Conservation (phyloP, 2,797 vertebrate genomes). For the Urophycis tenuis region DNA sequence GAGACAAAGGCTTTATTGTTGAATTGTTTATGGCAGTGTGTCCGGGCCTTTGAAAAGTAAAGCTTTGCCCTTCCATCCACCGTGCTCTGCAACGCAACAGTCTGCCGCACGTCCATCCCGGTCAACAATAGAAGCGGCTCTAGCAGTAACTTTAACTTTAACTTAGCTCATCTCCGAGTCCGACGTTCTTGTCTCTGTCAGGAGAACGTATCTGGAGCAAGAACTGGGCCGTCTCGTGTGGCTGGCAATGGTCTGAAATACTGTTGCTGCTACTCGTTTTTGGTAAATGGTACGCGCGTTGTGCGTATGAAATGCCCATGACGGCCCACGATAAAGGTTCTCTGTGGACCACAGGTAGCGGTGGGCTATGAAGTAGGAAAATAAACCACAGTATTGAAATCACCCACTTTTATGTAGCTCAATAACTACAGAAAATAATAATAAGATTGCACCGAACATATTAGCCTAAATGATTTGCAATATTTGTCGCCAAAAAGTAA, state of each 20-base stretch:
- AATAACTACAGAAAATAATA: too few species aligned
- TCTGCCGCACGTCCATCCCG: background rate
- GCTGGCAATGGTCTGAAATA: background rate
- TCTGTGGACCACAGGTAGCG: background rate
- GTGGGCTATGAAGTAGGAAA: background rate
- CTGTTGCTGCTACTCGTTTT: background rate
- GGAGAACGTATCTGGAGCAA: background rate
- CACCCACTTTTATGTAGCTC: background rate
- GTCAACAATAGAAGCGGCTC: background rate
- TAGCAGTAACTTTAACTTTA: background rate
- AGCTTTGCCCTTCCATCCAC: background rate
- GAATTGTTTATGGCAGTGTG: background rate
- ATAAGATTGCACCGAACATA: background rate
- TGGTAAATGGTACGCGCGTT: background rate
- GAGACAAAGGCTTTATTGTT: slow-evolving; percentile 38
- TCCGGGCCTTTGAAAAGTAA: background rate
- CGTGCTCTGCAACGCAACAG: background rate
- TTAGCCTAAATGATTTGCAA: background rate
- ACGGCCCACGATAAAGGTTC: background rate
- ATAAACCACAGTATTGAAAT: background rate
- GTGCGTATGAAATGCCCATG: background rate
- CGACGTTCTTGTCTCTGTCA: background rate
- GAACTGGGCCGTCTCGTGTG: background rate
- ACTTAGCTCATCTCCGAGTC: background rate
- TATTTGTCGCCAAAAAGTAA: background rate